Conservation (phyloP, 2,888 invertebrate genomes). For the Eugnorisma glareosa region DNA sequence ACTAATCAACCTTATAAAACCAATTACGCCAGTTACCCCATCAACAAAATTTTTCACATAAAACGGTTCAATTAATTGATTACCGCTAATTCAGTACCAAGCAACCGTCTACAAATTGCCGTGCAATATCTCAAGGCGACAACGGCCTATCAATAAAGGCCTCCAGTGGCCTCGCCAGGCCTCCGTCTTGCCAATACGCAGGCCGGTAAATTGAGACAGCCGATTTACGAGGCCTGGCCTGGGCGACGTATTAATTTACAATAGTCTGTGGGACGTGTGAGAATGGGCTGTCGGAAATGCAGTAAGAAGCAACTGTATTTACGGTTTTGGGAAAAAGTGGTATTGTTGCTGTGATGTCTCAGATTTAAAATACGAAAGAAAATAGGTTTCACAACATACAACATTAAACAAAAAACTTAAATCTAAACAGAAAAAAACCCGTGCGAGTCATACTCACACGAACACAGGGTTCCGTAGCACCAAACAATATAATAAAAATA, state of each 20-base stretch:
- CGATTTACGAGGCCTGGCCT: conserved; percentile 74
- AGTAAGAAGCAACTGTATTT: neutral
- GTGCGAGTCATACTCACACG: too few relatives aligned
- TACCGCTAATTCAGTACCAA: conserved; percentile 67
- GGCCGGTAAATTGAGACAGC: conserved; percentile 77
- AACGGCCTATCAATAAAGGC: conserved; percentile 87
- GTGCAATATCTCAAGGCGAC: conserved; percentile 85
- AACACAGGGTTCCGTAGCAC: too few relatives aligned
- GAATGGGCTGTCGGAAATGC: conserved; percentile 19
- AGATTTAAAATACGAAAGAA: neutral
- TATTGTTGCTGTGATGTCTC: neutral
- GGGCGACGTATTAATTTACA: conserved; percentile 60
- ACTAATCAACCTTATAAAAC: conserved; percentile 6
- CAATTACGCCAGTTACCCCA: conserved; percentile 22
- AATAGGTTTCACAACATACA: too few relatives aligned
- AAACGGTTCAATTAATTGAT: conserved; percentile 70
- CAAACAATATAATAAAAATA: too few relatives aligned
- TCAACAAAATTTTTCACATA: conserved; percentile 33
- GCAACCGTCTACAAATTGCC: conserved; percentile 78
- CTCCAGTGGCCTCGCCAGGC: conserved; percentile 59
- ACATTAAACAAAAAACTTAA: too few relatives aligned
- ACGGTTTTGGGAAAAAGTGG: neutral
- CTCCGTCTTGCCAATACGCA: conserved; percentile 73
- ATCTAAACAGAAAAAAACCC: too few relatives aligned
- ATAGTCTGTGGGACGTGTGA: conserved; percentile 50